Base-by-base conservation (phyloP, 1,140 invertebrate genomes). In the Drosophila tsacasi region DNA sequence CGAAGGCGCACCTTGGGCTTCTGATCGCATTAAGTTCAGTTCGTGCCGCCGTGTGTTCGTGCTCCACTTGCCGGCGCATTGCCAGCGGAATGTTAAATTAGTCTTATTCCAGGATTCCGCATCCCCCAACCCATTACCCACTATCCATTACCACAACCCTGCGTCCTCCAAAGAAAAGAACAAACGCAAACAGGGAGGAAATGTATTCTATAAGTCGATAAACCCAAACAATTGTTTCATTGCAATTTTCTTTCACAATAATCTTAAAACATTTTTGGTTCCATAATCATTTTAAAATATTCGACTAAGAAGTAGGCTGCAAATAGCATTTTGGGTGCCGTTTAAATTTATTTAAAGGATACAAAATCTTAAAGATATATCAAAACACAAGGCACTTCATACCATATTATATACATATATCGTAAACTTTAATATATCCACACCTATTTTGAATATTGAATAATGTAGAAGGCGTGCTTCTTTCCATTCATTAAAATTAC, bases 11-110 rank as follows among this genome's bases (percentile, higher is more conserved):
- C 50, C 55, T 73, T 64, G 46, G 60, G 55, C 61, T 65, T 40
- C 60, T 84, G 84, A 89, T 89, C 81, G 81, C 77, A 87, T 87
- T 87, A 87, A 87, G 84, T 59, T 71, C 66, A 37, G 47, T 63
- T 76, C 74, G 76, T 89, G 55, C 44, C 39, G 42, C 52, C 60
- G 49, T 62, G 68, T 68, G 81, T 84, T 81, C 81, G 80, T 89
- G 84, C 81, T 84, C 79, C 85, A 84, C 74, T 89, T 81, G 74
- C 72, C 64, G 65, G 10, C 76, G 66, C 60, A 65, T 79, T 84
- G 85, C 65, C 69, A 55, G 17, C 66, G 78, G 84, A 89, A 89
- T 90, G 85, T 82, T 64, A 89, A 89, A 89, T 89, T 89, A 89
- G 85, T 89, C 66, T 47, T 60, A 32, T 46, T 25, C 21, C 10